Conservation (phyloP, 2,113 vertebrate genomes). For the Clarias macrocephalus region DNA sequence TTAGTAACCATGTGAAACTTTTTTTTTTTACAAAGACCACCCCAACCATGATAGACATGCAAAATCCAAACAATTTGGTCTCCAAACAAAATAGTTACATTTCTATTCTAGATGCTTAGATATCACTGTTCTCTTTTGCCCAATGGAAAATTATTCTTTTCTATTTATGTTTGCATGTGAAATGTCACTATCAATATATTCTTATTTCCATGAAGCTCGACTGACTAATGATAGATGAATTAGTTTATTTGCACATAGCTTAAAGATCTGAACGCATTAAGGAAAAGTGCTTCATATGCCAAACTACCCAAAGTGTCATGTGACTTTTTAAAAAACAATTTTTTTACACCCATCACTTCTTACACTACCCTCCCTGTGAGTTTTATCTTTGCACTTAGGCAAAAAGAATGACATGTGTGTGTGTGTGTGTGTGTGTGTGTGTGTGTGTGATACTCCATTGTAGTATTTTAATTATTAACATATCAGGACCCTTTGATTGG, state of each 20-base stretch:
- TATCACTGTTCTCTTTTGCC: neutral
- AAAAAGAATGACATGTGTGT: neutral
- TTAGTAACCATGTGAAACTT: neutral
- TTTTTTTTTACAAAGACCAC: constrained; percentile 3
- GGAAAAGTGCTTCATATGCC: neutral
- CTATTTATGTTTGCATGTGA: constrained; percentile 11
- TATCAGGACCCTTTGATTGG: neutral
- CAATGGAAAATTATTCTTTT: neutral
- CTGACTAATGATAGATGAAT: neutral
- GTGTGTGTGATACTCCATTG: neutral
- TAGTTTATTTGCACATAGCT: neutral
- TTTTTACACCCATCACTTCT: neutral
- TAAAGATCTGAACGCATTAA: neutral
- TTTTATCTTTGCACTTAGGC: neutral
- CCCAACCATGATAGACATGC: constrained; percentile 6
- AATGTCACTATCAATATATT: neutral
- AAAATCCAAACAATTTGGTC: constrained; percentile 26
- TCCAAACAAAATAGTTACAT: constrained; percentile 25
- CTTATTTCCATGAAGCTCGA: neutral
- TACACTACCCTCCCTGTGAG: neutral
- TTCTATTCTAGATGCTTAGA: constrained; percentile 17
- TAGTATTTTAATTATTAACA: constrained; percentile 6
- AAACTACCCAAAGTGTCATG: neutral
- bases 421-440: neutral
- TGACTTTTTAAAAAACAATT: too few relatives aligned